These are phyloP conservation scores for pig (Sus scrofa) DNA, from an alignment of 2,113 vertebrate genomes.

Conservation along the genomic window DNA sequence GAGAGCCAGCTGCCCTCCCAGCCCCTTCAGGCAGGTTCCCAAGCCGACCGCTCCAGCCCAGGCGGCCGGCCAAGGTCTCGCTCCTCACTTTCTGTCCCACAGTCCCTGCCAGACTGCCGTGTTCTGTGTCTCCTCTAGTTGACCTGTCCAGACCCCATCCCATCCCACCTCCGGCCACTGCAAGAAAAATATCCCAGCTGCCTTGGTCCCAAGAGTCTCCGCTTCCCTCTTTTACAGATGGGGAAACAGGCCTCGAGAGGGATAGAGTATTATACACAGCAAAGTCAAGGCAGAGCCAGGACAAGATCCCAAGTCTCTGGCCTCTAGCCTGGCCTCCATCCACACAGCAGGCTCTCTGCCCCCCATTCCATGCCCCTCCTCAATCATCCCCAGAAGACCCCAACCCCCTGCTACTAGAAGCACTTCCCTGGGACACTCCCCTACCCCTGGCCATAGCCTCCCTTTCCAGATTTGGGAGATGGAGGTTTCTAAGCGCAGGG, in stretches of 20 bases:
- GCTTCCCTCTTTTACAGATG: neutral
- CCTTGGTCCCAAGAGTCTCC: neutral
- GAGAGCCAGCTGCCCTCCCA: slow-evolving; percentile 26
- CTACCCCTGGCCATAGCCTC: neutral
- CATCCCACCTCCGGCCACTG: neutral
- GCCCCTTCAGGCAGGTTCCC: slow-evolving; percentile 45
- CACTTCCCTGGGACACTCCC: neutral
- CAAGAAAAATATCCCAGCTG: slow-evolving; percentile 16
- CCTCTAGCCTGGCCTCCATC: neutral
- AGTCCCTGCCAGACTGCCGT: neutral
- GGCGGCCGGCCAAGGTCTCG: neutral
- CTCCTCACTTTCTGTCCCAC: slow-evolving; percentile 25
- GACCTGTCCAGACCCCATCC: neutral
- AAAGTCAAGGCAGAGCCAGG: neutral
- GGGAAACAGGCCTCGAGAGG: neutral
- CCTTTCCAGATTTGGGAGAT: neutral
- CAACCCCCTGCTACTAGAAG: neutral
- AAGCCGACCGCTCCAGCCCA: neutral
- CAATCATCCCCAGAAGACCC: neutral
- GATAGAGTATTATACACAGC: neutral
- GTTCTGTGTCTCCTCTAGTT: neutral
- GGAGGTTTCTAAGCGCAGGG: neutral
- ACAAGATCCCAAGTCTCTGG: neutral
- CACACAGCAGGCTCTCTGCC: neutral
- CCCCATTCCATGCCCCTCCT: neutral